These are phyloP conservation scores for Halocynthia aurantium DNA, from an alignment of 23 tunicate species.

Conservation along the genomic window DNA sequence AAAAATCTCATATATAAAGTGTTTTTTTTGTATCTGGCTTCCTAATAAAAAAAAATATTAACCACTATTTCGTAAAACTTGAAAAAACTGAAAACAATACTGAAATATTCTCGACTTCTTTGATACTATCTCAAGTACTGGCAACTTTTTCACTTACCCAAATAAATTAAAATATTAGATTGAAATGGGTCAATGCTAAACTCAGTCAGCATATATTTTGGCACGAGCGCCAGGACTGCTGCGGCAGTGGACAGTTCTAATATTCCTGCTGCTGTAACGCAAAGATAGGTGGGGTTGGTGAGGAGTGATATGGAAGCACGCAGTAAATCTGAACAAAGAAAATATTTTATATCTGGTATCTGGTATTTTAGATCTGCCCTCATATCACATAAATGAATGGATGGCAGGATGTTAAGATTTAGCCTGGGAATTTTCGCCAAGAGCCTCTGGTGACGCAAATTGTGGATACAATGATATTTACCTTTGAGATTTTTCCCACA, in stretches of 20 bases:
- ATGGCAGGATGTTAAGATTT: no score
- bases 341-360: neutral
- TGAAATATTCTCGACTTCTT: neutral
- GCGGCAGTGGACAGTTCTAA: slow-evolving; percentile 92
- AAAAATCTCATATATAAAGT: neutral
- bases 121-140: neutral
- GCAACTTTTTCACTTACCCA: neutral
- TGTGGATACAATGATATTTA: neutral
- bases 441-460: no score
- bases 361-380: no score
- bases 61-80: no score
- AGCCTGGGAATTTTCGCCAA: no score
- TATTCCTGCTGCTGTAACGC: slow-evolving; percentile 74
- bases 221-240: slow-evolving; percentile 92
- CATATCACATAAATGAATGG: no score
- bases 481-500: slow-evolving; percentile 84
- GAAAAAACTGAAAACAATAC: neutral
- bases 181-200: slow-evolving; percentile 70
- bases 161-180: slow-evolving; percentile 82
- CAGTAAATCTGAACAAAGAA: slow-evolving; percentile 57
- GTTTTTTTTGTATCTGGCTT: neutral
- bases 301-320: slow-evolving; percentile 53
- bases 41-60: no score
- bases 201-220: slow-evolving; percentile 89
- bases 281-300: slow-evolving; percentile 63